Evolutionary conservation across 1,140 invertebrate species (phyloP).

Genomic region (Diachasmimorpha longicaudata): DNA sequence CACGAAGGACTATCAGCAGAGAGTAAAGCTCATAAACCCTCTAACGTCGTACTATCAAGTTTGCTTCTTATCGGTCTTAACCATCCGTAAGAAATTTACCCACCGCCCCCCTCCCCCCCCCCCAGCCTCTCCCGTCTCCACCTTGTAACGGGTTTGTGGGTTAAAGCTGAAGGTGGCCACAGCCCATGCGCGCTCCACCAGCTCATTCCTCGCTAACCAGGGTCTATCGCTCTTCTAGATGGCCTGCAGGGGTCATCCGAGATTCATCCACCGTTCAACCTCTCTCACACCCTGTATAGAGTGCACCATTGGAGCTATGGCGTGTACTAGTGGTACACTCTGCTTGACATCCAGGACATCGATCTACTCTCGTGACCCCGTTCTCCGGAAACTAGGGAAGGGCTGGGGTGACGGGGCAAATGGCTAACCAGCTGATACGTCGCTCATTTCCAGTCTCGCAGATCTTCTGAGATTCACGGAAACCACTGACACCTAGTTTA

Average conservation of each 20-base stretch:
- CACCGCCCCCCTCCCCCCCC: neutral
- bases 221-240: constrained; percentile 18
- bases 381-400: neutral
- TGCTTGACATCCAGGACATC: constrained; percentile 31
- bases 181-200: neutral
- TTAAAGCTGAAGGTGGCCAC: constrained; percentile 8
- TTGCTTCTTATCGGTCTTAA: constrained; percentile 21
- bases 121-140: neutral
- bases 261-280: constrained; percentile 9
- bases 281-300: neutral
- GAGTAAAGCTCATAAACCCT: constrained; percentile 14
- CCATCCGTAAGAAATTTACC: constrained; percentile 20
- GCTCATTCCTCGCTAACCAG: neutral
- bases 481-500: neutral
- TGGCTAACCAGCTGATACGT: neutral
- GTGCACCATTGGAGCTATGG: constrained; percentile 10
- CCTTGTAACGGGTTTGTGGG: constrained; percentile 17
- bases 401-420: neutral
- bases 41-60: constrained; percentile 19
- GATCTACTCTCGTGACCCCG: constrained; percentile 27
- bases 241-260: constrained; percentile 11
- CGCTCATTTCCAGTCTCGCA: neutral
- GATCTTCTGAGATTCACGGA: neutral
- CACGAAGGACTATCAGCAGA: neutral
- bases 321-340: constrained; percentile 22